Evolutionary conservation across 64 coral and sea anemone species (phyloP), one percentile per base, ranked within the genome.

Genomic region (Montipora sp.): DNA sequence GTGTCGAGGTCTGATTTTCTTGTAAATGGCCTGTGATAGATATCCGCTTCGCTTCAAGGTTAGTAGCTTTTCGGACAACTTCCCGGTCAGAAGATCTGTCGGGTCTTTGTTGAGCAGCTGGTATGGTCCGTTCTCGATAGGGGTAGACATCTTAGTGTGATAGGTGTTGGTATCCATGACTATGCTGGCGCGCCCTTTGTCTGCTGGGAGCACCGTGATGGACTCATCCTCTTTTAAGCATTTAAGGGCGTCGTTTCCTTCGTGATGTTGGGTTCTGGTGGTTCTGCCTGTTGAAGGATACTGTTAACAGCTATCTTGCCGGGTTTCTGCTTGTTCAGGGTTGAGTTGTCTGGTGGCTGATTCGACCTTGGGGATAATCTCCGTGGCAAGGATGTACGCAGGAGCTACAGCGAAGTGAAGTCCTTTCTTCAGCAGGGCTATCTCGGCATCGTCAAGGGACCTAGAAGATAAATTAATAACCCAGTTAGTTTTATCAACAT

Each of bases 101-200:
- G 81, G 90, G 44, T 84, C 80, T 85, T 77, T 80, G 24, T 89
- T 72, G 3, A 91, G 78, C 19, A 75, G 20, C 12, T 91, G 46
- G 46, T 91, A 91, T 18, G 48, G 79, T 57, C 66, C 53, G 0
- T 27, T 27, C 27, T 1, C 1, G 27, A 27, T 27, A 1, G 18
- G 90, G 20, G 1, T 60, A 45, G 65, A 91, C 75, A 60, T 84
- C 51, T 91, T 91, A 7, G 61, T 15, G 7, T 57, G 49, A 27
- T 27, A 15, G 82, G 48, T 73, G 49, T 84, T 5, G n/a, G 79
- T 76, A 51, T 92, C 80, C 20, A 79, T 12, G 15, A 92, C 72
- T 66, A 84, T 57, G 14, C 57, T 84, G 6, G 57, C 57, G 11
- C 81, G 81, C 43, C 73, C 90, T 78, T 85, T 92, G 73, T 92